phyloP scores from a whole-genome alignment of 2,113 vertebrate genomes.

The Neodon shergylaensis region DNA sequence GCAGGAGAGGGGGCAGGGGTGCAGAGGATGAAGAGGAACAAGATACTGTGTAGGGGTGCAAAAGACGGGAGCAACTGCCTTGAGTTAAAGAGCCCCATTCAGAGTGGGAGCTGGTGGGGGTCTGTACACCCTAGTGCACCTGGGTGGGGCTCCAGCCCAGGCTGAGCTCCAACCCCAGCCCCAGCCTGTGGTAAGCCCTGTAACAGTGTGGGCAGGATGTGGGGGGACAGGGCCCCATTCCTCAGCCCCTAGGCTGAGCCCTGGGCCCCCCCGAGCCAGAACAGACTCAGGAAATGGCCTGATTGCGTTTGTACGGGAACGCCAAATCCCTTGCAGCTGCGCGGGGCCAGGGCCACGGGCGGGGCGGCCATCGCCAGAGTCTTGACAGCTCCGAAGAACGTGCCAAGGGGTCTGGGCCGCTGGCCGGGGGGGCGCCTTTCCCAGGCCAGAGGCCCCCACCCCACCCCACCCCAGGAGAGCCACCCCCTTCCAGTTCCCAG shows the following conservation, averaged over 20 bases:
- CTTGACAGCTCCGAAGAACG: conserved; percentile 57
- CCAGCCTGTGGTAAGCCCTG: neutral
- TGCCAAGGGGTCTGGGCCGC: conserved; percentile 75
- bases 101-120: neutral
- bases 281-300: conserved; percentile 75
- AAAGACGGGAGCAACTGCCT: neutral
- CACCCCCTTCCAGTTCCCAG: conserved; percentile 66
- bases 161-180: neutral
- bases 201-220: neutral
- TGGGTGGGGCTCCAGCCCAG: neutral
- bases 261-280: conserved; percentile 46
- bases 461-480: conserved; percentile 69
- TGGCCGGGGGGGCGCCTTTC: conserved; percentile 73
- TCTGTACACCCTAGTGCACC: fast-evolving
- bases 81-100: neutral
- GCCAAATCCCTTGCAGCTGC: conserved; percentile 77
- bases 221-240: neutral
- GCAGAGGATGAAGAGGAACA: neutral
- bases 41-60: fast-evolving
- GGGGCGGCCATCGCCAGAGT: conserved; percentile 59
- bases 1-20: no score
- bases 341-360: conserved; percentile 49
- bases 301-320: conserved; percentile 67
- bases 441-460: conserved; percentile 77
- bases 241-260: conserved; percentile 59